Evolutionary conservation across 2,797 vertebrate species (phyloP).

Genomic region (Gobionotothen gibberifrons): DNA sequence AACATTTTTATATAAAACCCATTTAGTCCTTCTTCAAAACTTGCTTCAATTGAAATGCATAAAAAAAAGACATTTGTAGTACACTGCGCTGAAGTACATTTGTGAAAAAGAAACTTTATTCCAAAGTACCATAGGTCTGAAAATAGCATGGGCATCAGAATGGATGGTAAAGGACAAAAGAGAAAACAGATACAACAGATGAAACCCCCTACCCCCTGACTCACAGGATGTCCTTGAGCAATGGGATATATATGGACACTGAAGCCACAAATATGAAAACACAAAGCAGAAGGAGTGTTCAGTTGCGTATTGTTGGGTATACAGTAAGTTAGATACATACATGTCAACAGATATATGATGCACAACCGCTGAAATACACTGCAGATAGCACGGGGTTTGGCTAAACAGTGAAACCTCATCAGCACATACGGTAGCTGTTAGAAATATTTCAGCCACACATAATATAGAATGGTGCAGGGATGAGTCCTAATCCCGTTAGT

Average conservation of each 20-base stretch:
- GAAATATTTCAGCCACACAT: slow-evolving; percentile 35
- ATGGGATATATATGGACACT: slow-evolving; percentile 62
- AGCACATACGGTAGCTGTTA: slow-evolving; percentile 2
- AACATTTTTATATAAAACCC: slow-evolving; percentile 25
- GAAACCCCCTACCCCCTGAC: slow-evolving; percentile 11
- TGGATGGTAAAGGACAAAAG: slow-evolving; percentile 36
- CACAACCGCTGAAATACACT: slow-evolving; percentile 26
- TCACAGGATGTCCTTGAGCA: slow-evolving; percentile 63
- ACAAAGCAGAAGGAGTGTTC: slow-evolving; percentile 56
- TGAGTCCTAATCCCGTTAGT: too few relatives aligned
- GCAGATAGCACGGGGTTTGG: background rate
- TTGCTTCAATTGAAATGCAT: slow-evolving; percentile 55
- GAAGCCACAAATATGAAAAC: slow-evolving; percentile 62
- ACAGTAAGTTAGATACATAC: slow-evolving; percentile 40
- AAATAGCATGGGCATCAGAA: slow-evolving; percentile 67
- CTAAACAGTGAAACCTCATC: slow-evolving; percentile 24
- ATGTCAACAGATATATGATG: slow-evolving; percentile 46
- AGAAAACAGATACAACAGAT: slow-evolving; percentile 13
- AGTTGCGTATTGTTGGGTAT: slow-evolving; percentile 29
- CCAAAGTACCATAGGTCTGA: slow-evolving; percentile 70
- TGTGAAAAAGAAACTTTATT: slow-evolving; percentile 77
- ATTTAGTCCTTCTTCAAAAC: slow-evolving; percentile 56
- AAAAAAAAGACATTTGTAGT: slow-evolving; percentile 49
- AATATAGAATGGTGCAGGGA: slow-evolving; percentile 11
- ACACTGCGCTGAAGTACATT: slow-evolving; percentile 55